A percentile compares a stretch with the other conserved stretches of the same genome.
Conservation (phyloP, 2,888 invertebrate species). For the Hyposoter didymator region DNA sequence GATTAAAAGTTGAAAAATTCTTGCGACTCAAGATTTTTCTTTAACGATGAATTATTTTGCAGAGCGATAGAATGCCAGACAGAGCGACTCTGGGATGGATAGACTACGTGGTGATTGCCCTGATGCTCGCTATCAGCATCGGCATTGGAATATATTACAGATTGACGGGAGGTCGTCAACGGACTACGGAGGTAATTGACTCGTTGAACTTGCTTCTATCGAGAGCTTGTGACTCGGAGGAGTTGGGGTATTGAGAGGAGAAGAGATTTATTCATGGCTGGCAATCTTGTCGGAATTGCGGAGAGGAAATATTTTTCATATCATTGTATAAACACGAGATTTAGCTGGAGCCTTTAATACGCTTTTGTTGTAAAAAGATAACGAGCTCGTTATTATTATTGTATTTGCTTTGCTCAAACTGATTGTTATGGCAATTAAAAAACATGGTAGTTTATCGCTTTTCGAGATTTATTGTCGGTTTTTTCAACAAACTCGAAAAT, state of each 20-base stretch:
- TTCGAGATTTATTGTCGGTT: not conserved
- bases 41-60: not conserved
- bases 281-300: not conserved
- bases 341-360: not conserved
- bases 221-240: not conserved
- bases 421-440: not conserved
- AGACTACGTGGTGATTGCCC: slow-evolving; percentile 91
- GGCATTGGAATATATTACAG: slow-evolving; percentile 93
- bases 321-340: not conserved
- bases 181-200: slow-evolving; percentile 89
- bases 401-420: not conserved
- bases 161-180: slow-evolving; percentile 93
- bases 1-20: not conserved
- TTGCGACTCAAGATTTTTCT: not conserved
- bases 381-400: slow-evolving; percentile 1
- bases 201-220: slow-evolving; percentile 23
- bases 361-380: not conserved
- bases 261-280: not conserved
- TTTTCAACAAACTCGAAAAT: not conserved
- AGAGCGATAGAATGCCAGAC: slow-evolving; percentile 59
- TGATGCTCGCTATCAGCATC: slow-evolving; percentile 90
- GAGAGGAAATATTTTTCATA: not conserved
- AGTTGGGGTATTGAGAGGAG: not conserved
- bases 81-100: slow-evolving; percentile 86
- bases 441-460: not conserved